A percentile compares a stretch with the other conserved stretches of the same genome.
phyloP scores from a whole-genome alignment of 2,888 invertebrate species.

The Melieria picta region DNA sequence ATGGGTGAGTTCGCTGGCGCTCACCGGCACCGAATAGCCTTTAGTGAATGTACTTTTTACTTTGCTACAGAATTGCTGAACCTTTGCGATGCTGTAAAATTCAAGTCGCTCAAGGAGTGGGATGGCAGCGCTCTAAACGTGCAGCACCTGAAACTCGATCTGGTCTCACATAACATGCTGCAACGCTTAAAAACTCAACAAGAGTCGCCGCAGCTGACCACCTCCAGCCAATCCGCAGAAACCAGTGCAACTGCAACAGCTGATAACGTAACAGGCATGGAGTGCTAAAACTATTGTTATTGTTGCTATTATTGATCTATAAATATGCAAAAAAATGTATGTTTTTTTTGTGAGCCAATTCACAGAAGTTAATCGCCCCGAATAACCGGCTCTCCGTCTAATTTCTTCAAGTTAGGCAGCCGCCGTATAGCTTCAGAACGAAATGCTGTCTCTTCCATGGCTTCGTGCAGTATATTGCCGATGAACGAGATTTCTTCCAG shows the following conservation, averaged over 20 bases:
- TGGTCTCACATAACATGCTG: slow-evolving; percentile 60
- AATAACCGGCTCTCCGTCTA: slow-evolving; percentile 78
- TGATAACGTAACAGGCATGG: background rate
- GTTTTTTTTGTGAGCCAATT: slow-evolving; percentile 11
- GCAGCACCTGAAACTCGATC: slow-evolving; percentile 63
- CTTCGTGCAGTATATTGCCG: slow-evolving; percentile 83
- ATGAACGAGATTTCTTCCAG: slow-evolving; percentile 84
- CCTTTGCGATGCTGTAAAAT: slow-evolving; percentile 58
- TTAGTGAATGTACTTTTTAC: background rate
- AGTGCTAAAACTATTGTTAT: slow-evolving; percentile 4
- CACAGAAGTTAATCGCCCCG: slow-evolving; percentile 38
- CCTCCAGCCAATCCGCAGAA: slow-evolving; percentile 6
- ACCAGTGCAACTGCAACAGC: background rate
- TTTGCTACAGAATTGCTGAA: slow-evolving; percentile 56
- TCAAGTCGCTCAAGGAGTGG: slow-evolving; percentile 61
- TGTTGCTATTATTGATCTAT: too few relatives aligned
- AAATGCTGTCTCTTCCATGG: slow-evolving; percentile 77
- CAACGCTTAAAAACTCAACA: slow-evolving; percentile 50
- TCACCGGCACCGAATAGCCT: background rate
- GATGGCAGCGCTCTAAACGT: slow-evolving; percentile 65
- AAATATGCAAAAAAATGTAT: too few relatives aligned
- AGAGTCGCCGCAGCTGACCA: background rate
- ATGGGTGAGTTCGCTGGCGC: slow-evolving; percentile 69
- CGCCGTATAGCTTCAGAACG: slow-evolving; percentile 76
- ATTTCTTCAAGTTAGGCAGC: slow-evolving; percentile 79